Evolutionary conservation across 2,113 vertebrate genomes (phyloP).

Genomic region (Zapornia atra): DNA sequence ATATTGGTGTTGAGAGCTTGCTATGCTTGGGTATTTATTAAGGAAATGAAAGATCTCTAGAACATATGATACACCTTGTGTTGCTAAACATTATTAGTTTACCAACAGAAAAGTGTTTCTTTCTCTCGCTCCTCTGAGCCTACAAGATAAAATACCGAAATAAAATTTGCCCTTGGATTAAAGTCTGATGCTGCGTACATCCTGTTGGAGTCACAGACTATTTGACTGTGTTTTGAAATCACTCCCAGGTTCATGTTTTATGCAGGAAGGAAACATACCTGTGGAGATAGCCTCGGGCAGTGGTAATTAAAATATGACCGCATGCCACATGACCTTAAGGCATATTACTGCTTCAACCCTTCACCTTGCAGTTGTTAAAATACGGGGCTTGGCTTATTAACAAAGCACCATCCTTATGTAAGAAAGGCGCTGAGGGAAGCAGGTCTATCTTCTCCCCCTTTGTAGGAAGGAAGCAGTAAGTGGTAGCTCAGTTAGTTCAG

Average conservation of each 20-base stretch:
- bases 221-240: conserved; percentile 63
- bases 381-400: conserved; percentile 48
- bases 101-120: conserved; percentile 45
- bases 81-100: conserved; percentile 57
- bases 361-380: conserved; percentile 55
- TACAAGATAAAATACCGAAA: conserved; percentile 47
- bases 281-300: conserved; percentile 70
- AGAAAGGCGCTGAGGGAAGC: conserved; percentile 14
- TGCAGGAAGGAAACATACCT: conserved; percentile 76
- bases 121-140: neutral
- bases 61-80: neutral
- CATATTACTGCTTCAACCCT: conserved; percentile 61
- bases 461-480: neutral
- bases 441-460: neutral
- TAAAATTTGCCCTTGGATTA: conserved; percentile 63
- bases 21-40: conserved; percentile 58
- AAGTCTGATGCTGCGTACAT: conserved; percentile 43
- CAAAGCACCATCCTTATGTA: neutral
- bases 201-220: conserved; percentile 47
- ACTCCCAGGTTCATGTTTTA: conserved; percentile 72
- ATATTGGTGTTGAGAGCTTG: conserved; percentile 59
- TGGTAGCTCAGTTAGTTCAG: neutral
- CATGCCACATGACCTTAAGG: conserved; percentile 66
- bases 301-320: conserved; percentile 74
- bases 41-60: conserved; percentile 66